Conservation (phyloP, 2,797 vertebrate genomes). For the Amphiprion clarkii region DNA sequence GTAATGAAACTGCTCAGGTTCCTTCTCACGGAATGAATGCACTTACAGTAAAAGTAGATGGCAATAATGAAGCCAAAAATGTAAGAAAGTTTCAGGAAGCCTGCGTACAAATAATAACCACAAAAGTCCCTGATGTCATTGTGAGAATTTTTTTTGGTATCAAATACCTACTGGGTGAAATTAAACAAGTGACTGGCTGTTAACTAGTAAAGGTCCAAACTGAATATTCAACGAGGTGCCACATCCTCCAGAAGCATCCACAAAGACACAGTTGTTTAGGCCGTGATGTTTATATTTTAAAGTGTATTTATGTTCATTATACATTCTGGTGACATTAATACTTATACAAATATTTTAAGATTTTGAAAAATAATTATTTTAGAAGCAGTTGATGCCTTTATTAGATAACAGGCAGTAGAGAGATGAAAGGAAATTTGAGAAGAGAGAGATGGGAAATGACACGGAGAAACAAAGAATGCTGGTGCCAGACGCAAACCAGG, state of each 20-base stretch:
- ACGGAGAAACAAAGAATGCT: neutral
- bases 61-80: conserved; percentile 2
- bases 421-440: neutral
- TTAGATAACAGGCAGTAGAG: neutral
- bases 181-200: neutral
- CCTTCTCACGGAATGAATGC: neutral
- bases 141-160: conserved; percentile 6
- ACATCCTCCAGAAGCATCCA: no score
- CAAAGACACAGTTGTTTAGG: no score
- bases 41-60: neutral
- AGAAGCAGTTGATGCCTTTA: neutral
- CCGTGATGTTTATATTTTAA: neutral
- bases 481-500: neutral
- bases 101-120: neutral
- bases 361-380: neutral
- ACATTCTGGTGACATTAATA: neutral
- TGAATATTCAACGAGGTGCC: no score
- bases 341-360: no score
- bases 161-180: neutral
- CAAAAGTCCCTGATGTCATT: conserved; percentile 3
- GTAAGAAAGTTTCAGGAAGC: neutral
- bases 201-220: neutral
- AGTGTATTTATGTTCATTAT: neutral
- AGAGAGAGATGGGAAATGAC: neutral
- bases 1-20: neutral